These are phyloP conservation scores for Vannuccia rotundouncinata DNA, from an alignment of 2,888 invertebrate species.

Conservation along the genomic window DNA sequence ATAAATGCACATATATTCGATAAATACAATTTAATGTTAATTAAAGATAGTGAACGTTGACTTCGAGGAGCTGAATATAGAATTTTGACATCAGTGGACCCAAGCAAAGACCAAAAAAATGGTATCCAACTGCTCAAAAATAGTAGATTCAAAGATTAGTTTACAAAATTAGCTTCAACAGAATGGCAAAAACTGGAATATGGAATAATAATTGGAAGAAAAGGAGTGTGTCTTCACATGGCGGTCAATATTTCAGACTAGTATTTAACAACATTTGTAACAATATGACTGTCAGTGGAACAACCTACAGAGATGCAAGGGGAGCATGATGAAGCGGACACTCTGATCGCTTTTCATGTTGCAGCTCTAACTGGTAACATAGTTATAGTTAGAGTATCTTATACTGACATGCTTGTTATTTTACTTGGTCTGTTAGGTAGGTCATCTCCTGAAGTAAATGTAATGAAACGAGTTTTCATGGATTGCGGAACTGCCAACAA, in stretches of 20 bases:
- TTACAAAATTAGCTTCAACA: neutral
- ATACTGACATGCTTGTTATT: slow-evolving; percentile 34
- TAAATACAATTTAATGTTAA: slow-evolving; percentile 5
- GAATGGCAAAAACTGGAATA: slow-evolving; percentile 5
- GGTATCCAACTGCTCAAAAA: neutral
- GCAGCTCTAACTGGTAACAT: slow-evolving; percentile 10
- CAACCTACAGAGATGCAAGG: slow-evolving; percentile 9
- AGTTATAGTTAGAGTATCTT: neutral
- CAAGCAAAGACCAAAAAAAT: neutral
- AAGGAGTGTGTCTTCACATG: neutral
- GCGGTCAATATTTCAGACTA: slow-evolving; percentile 8
- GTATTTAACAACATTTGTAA: neutral
- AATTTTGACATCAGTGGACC: neutral
- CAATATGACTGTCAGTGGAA: slow-evolving; percentile 19
- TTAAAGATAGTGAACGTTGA: slow-evolving; percentile 1
- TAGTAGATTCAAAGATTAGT: neutral
- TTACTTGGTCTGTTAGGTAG: slow-evolving; percentile 34
- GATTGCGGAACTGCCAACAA: slow-evolving; percentile 27
- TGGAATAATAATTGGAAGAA: slow-evolving; percentile 8
- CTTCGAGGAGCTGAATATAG: slow-evolving; percentile 14
- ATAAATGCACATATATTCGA: slow-evolving; percentile 11
- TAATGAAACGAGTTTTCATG: slow-evolving; percentile 9
- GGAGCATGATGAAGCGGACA: neutral
- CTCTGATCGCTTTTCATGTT: neutral
- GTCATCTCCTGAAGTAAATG: neutral